Evolutionary conservation across 1,140 invertebrate species (phyloP).

Genomic region (Trichonephila inaurata): DNA sequence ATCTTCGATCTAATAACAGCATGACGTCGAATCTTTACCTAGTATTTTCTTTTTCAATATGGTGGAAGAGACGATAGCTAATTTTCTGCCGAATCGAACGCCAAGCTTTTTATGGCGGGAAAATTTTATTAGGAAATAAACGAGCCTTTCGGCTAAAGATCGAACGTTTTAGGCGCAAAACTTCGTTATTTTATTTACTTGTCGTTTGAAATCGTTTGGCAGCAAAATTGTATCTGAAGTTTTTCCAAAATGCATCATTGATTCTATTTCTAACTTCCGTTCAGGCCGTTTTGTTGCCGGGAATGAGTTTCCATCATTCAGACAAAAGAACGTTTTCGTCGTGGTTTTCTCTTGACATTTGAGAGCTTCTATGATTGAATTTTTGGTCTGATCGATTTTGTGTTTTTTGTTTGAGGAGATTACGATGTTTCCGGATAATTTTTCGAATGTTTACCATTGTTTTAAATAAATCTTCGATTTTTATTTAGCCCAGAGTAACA

Average conservation of each 20-base stretch:
- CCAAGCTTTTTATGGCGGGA: neutral
- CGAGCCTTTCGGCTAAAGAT: neutral
- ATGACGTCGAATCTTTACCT: neutral
- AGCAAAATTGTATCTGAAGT: neutral
- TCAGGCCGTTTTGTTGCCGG: neutral
- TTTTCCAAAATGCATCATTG: neutral
- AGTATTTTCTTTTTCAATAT: neutral
- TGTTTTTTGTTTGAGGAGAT: too few species aligned
- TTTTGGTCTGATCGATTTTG: neutral
- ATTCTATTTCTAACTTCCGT: slow-evolving; percentile 6
- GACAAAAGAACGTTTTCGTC: neutral
- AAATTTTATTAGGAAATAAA: slow-evolving; percentile 12
- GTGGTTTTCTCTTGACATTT: neutral
- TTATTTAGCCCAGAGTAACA: too few species aligned
- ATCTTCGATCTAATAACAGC: neutral
- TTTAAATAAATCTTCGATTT: too few species aligned
- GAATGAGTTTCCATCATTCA: neutral
- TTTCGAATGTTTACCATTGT: too few species aligned
- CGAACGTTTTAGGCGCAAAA: neutral
- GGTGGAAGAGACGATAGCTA: neutral
- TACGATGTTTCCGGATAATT: too few species aligned
- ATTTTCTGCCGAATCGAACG: neutral
- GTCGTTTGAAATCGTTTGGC: neutral
- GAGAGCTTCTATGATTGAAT: neutral
- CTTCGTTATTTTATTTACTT: neutral